phyloP scores from a whole-genome alignment of 2,888 invertebrate genomes.

The Drosophila formosana region DNA sequence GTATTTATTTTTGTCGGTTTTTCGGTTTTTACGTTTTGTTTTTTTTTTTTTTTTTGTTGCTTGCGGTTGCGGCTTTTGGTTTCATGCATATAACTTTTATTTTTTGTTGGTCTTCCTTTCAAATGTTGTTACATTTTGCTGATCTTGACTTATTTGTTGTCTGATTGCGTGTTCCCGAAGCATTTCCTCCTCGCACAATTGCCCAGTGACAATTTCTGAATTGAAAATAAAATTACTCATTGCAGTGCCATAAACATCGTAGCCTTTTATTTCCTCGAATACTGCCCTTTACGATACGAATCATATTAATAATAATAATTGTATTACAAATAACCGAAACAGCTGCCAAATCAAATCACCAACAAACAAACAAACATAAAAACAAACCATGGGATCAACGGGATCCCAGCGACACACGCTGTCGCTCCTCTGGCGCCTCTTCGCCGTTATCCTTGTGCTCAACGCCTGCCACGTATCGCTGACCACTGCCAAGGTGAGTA shows the following conservation, averaged over 20 bases:
- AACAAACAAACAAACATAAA: constrained; percentile 20
- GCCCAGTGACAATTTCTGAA: constrained; percentile 25
- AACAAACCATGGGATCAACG: constrained; percentile 66
- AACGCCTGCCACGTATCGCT: constrained; percentile 62
- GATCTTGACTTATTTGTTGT: constrained; percentile 36
- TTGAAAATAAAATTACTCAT: constrained; percentile 18
- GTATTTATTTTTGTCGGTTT: constrained; percentile 31
- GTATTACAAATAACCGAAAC: constrained; percentile 40
- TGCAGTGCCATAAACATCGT: constrained; percentile 69
- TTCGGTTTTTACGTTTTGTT: constrained; percentile 17
- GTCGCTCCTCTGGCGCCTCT: constrained; percentile 69
- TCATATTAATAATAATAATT: no score
- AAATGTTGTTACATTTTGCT: constrained; percentile 36
- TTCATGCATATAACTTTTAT: constrained; percentile 19
- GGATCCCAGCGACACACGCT: constrained; percentile 64
- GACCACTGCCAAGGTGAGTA: constrained; percentile 72
- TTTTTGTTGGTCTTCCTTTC: constrained; percentile 4
- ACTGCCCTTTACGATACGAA: neutral
- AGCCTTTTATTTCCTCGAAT: constrained; percentile 53
- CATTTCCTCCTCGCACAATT: neutral
- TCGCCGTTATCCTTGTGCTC: constrained; percentile 63
- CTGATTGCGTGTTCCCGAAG: constrained; percentile 33
- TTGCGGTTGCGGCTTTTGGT: constrained; percentile 31
- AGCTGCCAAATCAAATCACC: constrained; percentile 54
- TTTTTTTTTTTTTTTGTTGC: constrained; percentile 28